Conservation (phyloP, 2,113 vertebrate genomes). For the Ceratotherium simum region DNA sequence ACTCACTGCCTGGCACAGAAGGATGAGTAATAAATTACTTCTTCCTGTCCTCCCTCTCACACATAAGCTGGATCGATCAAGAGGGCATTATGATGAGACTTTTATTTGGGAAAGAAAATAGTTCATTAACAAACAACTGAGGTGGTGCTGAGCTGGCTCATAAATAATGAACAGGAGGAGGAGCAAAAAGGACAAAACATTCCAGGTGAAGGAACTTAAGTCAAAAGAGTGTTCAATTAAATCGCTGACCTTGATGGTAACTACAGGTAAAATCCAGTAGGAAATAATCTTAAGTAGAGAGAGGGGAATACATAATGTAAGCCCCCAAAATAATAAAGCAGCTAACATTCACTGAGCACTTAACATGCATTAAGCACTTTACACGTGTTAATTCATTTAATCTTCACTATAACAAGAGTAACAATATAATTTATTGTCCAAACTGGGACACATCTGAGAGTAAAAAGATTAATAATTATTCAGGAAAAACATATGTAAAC, state of each 20-base stretch:
- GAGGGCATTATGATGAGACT: background rate
- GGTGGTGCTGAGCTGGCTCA: background rate
- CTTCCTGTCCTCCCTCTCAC: background rate
- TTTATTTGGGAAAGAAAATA: constrained; percentile 24
- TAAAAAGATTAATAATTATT: background rate
- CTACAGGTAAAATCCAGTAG: background rate
- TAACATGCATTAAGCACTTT: background rate
- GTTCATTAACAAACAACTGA: constrained; percentile 12
- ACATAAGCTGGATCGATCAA: background rate
- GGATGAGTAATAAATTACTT: background rate
- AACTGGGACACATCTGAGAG: background rate
- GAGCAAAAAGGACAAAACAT: background rate
- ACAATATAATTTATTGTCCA: constrained; percentile 6
- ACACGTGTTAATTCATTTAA: background rate
- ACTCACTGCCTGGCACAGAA: background rate
- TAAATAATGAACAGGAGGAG: background rate
- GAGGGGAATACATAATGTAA: background rate
- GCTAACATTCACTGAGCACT: background rate
- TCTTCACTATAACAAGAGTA: background rate
- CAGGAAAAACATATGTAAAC: background rate
- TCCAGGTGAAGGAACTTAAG: background rate
- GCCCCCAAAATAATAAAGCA: background rate
- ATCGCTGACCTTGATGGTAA: background rate
- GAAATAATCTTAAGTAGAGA: background rate
- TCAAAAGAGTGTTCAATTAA: background rate